Percentiles rank a stretch among this genome's conserved stretches.
Evolutionary conservation across 2,113 vertebrate genomes (phyloP).

Genomic region (Antigone vipio): DNA sequence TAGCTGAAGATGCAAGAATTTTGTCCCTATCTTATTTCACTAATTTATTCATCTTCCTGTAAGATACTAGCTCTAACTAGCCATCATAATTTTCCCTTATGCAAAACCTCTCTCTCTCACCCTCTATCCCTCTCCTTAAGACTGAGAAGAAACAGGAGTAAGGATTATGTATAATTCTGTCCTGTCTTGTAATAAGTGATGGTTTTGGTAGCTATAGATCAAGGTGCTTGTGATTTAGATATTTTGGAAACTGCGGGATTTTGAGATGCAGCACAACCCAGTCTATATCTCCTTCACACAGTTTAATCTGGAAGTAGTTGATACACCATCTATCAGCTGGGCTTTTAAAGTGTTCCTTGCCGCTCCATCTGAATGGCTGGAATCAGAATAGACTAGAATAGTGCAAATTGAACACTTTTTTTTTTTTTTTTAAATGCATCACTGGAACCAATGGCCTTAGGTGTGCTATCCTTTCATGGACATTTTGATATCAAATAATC

Average conservation of each 20-base stretch:
- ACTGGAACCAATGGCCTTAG: not conserved
- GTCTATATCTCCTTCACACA: not conserved
- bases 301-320: not conserved
- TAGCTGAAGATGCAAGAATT: not conserved
- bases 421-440: no score
- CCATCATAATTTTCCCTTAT: not conserved
- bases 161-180: not conserved
- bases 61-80: not conserved
- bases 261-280: not conserved
- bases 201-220: not conserved
- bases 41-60: not conserved
- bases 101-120: not conserved
- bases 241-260: not conserved
- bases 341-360: not conserved
- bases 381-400: not conserved
- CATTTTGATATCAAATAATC: not conserved
- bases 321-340: not conserved
- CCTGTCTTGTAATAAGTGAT: not conserved
- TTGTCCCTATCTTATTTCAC: not conserved
- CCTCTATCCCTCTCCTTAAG: not conserved
- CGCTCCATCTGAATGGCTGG: not conserved
- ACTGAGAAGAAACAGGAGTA: not conserved
- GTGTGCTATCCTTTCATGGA: not conserved
- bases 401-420: not conserved
- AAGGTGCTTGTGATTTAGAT: not conserved